These are phyloP conservation scores for Nothoprocta pentlandii DNA, from an alignment of 2,113 vertebrate species.

Conservation along the genomic window DNA sequence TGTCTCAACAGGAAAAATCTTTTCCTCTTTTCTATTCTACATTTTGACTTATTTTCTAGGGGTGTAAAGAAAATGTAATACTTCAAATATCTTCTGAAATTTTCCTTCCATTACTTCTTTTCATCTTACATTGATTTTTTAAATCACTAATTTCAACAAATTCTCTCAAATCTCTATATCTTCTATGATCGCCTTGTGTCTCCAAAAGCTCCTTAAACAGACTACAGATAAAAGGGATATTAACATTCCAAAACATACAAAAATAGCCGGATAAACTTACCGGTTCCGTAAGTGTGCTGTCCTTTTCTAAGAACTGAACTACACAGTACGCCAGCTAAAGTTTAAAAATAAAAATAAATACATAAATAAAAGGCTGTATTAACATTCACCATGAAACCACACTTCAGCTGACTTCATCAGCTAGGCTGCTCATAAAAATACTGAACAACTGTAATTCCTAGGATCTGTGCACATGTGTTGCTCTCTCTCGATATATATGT, in stretches of 20 bases:
- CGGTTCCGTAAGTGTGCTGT: conserved; percentile 97
- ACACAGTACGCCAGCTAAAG: conserved; percentile 95
- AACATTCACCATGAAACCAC: not conserved
- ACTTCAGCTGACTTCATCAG: not conserved
- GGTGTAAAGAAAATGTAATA: not conserved
- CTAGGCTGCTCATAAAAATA: not conserved
- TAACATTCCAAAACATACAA: not conserved
- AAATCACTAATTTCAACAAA: not conserved
- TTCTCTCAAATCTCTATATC: not conserved
- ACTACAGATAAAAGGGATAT: not conserved
- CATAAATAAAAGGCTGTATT: conserved; percentile 11
- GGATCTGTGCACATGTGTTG: no score
- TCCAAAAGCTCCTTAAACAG: not conserved
- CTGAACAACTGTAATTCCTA: not conserved
- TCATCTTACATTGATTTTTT: not conserved
- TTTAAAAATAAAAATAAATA: not conserved
- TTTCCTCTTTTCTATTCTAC: not conserved
- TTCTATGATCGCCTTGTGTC: not conserved
- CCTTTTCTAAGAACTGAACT: conserved; percentile 97
- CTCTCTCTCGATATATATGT: no score
- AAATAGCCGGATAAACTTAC: conserved; percentile 77
- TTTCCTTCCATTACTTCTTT: not conserved
- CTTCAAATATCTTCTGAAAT: not conserved
- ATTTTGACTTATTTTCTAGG: not conserved
- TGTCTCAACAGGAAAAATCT: not conserved